A percentile compares a stretch with the other conserved stretches of the same genome.
Conservation (phyloP, 2,797 vertebrate species). For the Manis javanica region DNA sequence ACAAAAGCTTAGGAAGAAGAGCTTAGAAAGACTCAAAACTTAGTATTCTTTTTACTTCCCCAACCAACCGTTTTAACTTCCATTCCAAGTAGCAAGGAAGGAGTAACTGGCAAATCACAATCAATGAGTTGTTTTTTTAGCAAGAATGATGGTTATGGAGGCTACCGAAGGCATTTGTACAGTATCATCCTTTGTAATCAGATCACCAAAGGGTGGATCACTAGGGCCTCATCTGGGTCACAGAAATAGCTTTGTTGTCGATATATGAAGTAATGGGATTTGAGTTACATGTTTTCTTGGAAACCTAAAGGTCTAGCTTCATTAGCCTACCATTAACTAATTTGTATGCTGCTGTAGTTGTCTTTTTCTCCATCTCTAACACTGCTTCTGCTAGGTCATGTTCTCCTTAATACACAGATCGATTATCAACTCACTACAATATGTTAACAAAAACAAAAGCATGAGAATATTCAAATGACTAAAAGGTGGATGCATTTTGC, state of each 20-base stretch:
- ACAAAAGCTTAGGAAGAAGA: neutral
- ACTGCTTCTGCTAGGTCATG: neutral
- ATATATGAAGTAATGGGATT: neutral
- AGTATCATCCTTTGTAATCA: neutral
- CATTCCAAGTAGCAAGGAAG: neutral
- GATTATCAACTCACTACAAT: neutral
- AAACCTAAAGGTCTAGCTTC: neutral
- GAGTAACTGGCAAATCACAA: neutral
- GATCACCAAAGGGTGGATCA: neutral
- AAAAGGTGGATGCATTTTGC: neutral
- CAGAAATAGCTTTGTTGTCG: neutral
- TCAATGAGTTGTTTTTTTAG: neutral
- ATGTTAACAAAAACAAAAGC: neutral
- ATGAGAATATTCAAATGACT: neutral
- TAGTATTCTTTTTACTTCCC: conserved; percentile 21
- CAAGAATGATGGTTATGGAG: too few relatives aligned
- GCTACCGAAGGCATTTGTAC: neutral
- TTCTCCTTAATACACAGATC: neutral
- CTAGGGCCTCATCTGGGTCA: neutral
- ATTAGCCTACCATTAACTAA: neutral
- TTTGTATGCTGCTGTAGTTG: neutral
- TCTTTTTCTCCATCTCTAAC: neutral
- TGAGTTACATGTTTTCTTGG: neutral
- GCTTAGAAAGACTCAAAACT: neutral
- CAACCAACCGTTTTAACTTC: neutral